Conservation (phyloP, 2,797 vertebrate genomes). For the Moxostoma hubbsi region DNA sequence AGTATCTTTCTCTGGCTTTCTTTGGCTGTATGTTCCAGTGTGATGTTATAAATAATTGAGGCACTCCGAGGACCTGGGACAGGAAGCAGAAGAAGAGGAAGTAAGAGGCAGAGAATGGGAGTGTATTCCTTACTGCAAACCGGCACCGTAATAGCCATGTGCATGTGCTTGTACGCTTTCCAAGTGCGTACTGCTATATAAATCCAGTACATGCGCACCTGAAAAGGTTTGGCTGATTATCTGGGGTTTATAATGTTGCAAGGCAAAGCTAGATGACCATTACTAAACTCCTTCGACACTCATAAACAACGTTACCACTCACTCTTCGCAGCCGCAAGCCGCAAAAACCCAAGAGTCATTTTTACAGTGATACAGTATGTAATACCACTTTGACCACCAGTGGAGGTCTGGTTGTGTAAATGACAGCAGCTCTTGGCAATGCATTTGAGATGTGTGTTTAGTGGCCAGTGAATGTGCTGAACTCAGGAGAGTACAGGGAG, state of each 20-base stretch:
- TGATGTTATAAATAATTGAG: conserved; percentile 74
- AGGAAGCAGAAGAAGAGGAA: conserved; percentile 3
- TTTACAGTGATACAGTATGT: conserved; percentile 17
- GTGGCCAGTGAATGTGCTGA: not conserved
- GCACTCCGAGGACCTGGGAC: conserved; percentile 57
- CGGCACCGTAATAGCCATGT: not conserved
- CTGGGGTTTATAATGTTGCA: not conserved
- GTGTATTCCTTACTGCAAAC: not conserved
- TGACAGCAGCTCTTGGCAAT: conserved; percentile 25
- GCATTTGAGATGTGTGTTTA: not conserved
- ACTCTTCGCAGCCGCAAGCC: too few species aligned
- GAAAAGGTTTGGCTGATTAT: conserved; percentile 1
- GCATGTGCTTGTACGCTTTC: not conserved
- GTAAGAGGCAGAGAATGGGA: not conserved
- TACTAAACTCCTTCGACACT: not conserved
- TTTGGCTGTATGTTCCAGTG: conserved; percentile 21
- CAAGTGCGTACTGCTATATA: not conserved
- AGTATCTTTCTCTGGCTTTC: conserved; percentile 39
- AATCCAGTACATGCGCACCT: not conserved
- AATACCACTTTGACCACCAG: conserved; percentile 32
- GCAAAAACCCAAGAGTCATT: conserved; percentile 20
- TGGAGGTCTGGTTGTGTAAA: conserved; percentile 17
- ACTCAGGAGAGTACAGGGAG: not conserved
- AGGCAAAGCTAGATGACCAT: not conserved
- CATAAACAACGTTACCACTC: conserved; percentile 17